Evolutionary conservation across 2,797 vertebrate species (phyloP), one percentile per base, ranked within the genome.

Genomic region (Phataginus tetradactyla): DNA sequence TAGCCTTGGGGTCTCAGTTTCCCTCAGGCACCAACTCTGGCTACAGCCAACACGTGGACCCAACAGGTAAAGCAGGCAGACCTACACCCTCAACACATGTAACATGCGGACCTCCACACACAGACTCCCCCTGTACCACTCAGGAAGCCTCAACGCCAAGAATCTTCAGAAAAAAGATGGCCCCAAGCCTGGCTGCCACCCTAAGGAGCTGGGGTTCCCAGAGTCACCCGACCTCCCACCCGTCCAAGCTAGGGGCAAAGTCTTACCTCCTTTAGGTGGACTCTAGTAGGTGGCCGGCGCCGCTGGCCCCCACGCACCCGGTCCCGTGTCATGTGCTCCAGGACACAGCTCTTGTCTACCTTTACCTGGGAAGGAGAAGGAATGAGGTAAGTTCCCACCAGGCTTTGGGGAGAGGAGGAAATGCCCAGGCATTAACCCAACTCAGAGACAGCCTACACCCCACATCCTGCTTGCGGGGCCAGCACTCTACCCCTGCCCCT

Each of bases 251-350:
- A 39, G 68, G 23, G 34, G 2, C 68, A 66, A 4, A 25, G 42
- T 27, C 97, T 97, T 96, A 99, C 99, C 99, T 99, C 99, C 97
- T 99, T 99, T 63, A 99, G 98, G 97, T 99, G 99, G 87, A 99
- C 99, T 97, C 99, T 99, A 0, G 99, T 99, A 4, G 99, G 99
- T 4, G 99, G 99, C 71, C 99, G 99, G 29, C 99, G 99, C 21
- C 98, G 98, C 0, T 99, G 99, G 77, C 99, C 99, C 68, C 98
- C 98, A 88, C 99, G 99, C 42, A 99, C 99, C 45, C 99, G 99
- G 91, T 98, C 97, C 90, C 99, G 99, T 21, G 99, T 99, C 64
- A 99, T 99, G 0, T 99, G 99, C 84, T 99, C 99, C 96, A 99
- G 98, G 89, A 99, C 99, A 96, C 98, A 99, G 95, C 98, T 98